Evolutionary conservation across 2,888 invertebrate genomes (phyloP), one percentile per base, ranked within the genome.

Genomic region (Cryptus armator): DNA sequence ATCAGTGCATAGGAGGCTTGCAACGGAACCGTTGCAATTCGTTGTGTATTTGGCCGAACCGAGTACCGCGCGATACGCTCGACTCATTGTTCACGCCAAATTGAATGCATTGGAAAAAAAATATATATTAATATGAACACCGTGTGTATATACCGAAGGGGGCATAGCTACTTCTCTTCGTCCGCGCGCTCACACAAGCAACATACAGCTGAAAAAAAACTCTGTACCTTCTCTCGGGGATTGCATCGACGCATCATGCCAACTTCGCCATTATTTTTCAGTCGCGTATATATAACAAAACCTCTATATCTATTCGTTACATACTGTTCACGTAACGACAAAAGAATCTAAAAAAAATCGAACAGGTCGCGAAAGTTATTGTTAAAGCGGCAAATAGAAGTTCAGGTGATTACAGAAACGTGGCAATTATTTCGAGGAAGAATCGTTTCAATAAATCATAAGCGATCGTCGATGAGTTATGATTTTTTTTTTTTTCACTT

Each of bases 121-220:
- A 89, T 89, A 89, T 88, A 90, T 89, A 90, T 89, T 90, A 90
- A 90, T 90, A 90, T 87, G 89, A 89, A 88, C 86, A 87, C 83
- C 86, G 86, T 85, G 59, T 32, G 86, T 84, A 86, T 71, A 64
- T 70, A 79, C 68, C 81, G 85, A 85, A 81, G 70, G 84, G 86
- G 81, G 86, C 77, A 51, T 66, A 74, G 70, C 56, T 74, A 62
- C 44, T 37, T 56, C 62, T 77, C 80, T 84, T 85, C 86, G 12
- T 43, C 67, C 70, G 70, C 76, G 68, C 76, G 68, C 67, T 44
- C 80, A 19, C 67, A 46, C 46, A 32, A 68, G 82, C 77, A 19
- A 56, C 10, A 56, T 24, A 10, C 19, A 3, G 56, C 77, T 70
- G 51, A 70, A 53, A 82, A 44, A 66, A 32, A 46, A 71, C 67